phyloP scores from a whole-genome alignment of 1,140 invertebrate species.

The Chrysomallon squamiferum region DNA sequence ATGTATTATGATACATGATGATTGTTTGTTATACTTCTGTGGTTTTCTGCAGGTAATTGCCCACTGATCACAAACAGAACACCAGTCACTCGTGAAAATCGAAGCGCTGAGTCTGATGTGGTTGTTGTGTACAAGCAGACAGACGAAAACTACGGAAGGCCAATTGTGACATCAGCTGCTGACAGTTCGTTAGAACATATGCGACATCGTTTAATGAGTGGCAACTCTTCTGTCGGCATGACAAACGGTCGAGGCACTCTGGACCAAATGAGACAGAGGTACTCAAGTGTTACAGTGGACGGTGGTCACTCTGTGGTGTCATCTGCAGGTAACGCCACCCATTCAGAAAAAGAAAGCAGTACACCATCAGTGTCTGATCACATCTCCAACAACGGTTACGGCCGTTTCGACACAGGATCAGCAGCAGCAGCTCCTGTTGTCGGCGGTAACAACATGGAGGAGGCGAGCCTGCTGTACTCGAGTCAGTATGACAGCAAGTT shows the following conservation, averaged over 20 bases:
- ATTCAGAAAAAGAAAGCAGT: too few species aligned
- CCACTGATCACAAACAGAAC: too few species aligned
- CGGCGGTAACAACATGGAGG: not conserved
- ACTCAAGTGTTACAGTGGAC: too few species aligned
- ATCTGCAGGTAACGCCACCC: too few species aligned
- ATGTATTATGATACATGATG: too few species aligned
- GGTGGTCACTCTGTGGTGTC: too few species aligned
- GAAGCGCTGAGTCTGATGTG: not conserved
- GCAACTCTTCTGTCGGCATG: not conserved
- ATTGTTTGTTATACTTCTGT: too few species aligned
- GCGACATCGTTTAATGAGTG: not conserved
- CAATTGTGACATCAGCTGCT: not conserved
- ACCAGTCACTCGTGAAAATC: not conserved
- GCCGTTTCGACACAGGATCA: too few species aligned
- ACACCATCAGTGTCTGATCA: too few species aligned
- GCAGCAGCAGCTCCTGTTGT: too few species aligned
- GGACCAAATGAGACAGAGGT: not conserved
- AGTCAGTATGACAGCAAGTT: not conserved
- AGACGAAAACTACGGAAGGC: not conserved
- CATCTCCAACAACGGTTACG: too few species aligned
- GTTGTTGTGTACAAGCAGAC: not conserved
- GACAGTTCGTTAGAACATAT: slow-evolving; percentile 4
- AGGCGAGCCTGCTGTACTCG: not conserved
- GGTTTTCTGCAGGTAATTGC: too few species aligned
- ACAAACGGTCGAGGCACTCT: not conserved